phyloP scores from a whole-genome alignment of 2,797 vertebrate genomes.

The Enteromius thamalakanensis region DNA sequence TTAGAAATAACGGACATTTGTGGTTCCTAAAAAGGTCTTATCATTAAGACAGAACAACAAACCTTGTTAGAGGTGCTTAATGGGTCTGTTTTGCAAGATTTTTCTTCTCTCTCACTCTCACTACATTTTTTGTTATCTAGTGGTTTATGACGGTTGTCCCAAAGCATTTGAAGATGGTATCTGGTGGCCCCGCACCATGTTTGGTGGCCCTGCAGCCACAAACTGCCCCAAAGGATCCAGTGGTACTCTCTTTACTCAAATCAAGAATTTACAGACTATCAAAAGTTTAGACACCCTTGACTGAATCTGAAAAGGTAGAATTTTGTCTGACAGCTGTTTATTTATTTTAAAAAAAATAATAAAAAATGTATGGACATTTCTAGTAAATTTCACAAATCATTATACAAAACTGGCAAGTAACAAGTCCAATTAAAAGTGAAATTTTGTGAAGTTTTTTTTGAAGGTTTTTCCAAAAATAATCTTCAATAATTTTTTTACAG shows the following conservation, averaged over 20 bases:
- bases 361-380: neutral
- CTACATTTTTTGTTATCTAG: conserved; percentile 63
- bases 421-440: neutral
- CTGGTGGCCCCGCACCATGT: conserved; percentile 91
- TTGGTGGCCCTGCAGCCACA: conserved; percentile 85
- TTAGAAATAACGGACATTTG: conserved; percentile 16
- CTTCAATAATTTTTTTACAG: neutral
- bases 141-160: conserved; percentile 87
- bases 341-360: neutral
- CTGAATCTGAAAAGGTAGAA: neutral
- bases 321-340: neutral
- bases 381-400: neutral
- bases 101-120: neutral
- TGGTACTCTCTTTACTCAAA: conserved; percentile 66
- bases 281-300: neutral
- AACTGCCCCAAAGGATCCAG: conserved; percentile 85
- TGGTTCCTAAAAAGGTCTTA: neutral
- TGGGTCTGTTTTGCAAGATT: conserved; percentile 12
- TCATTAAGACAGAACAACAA: conserved; percentile 14
- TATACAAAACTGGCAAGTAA: neutral
- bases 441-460: neutral
- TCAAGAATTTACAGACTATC: neutral
- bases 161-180: conserved; percentile 84
- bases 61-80: conserved; percentile 28
- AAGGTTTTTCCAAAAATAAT: too few species aligned